A percentile compares a stretch with the other conserved stretches of the same genome.
Evolutionary conservation across 2,888 invertebrate genomes (phyloP).

Genomic region (Leptinotarsa tumamoca): DNA sequence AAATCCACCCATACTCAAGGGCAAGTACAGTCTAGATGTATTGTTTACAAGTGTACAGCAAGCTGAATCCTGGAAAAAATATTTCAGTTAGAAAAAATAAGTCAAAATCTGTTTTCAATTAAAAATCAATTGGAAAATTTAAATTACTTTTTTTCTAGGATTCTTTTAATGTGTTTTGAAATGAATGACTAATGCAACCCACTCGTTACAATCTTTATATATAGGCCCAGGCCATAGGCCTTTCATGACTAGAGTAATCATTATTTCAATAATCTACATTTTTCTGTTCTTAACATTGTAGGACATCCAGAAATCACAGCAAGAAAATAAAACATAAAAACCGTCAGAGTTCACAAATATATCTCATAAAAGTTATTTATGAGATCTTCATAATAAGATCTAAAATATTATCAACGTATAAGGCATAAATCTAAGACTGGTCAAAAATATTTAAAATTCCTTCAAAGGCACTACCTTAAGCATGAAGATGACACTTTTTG

Average conservation of each 20-base stretch:
- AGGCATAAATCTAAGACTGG: conserved; percentile 30
- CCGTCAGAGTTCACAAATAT: background rate
- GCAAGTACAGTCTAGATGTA: conserved; percentile 32
- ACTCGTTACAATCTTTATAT: conserved; percentile 28
- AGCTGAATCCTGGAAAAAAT: conserved; percentile 15
- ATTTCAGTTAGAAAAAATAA: background rate
- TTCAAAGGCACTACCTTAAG: conserved; percentile 10
- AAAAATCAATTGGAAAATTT: background rate
- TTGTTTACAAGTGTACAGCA: conserved; percentile 22
- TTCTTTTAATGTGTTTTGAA: conserved; percentile 24
- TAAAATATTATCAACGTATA: conserved; percentile 30
- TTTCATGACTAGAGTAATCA: conserved; percentile 53
- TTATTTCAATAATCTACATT: conserved; percentile 43
- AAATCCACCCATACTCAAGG: conserved; percentile 21
- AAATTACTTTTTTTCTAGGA: conserved; percentile 7
- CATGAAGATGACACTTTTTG: conserved; percentile 7
- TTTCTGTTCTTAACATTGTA: conserved; percentile 8
- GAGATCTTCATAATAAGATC: conserved; percentile 19
- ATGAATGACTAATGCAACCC: conserved; percentile 21
- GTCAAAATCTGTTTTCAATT: background rate
- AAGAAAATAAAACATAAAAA: conserved; percentile 39
- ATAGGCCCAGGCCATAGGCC: conserved; percentile 48
- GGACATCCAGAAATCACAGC: conserved; percentile 46
- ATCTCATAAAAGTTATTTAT: conserved; percentile 14
- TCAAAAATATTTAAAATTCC: conserved; percentile 20